These are phyloP conservation scores for Pentamera pediparva DNA, from an alignment of 53 echinoderm and acorn worm species.

Conservation along the genomic window DNA sequence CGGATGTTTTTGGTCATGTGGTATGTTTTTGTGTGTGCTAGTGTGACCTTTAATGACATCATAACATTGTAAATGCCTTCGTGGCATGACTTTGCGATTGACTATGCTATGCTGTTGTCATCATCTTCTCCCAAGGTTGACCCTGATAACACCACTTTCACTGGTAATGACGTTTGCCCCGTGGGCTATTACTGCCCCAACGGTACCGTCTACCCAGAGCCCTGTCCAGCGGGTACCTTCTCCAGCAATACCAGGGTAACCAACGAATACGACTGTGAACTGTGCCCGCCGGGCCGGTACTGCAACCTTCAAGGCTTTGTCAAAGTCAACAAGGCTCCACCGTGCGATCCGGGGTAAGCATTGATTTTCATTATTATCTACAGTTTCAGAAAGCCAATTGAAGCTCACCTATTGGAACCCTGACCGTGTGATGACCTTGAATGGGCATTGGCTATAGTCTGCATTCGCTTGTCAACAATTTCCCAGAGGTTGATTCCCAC, in stretches of 20 bases:
- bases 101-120: not conserved
- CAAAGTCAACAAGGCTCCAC: constrained; percentile 77
- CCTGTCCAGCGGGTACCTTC: constrained; percentile 94
- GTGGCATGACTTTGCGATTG: not conserved
- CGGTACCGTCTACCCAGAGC: constrained; percentile 94
- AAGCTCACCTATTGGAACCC: no score
- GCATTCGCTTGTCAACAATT: no score
- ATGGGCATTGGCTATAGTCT: no score
- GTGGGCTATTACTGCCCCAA: constrained; percentile 89
- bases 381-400: no score
- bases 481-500: no score
- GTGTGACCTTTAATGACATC: no score
- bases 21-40: no score
- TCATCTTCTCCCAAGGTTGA: constrained; percentile 53
- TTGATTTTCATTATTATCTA: no score
- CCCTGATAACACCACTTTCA: constrained; percentile 65
- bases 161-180: constrained; percentile 95
- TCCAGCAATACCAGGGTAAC: constrained; percentile 75
- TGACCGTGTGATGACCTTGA: no score
- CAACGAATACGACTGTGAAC: constrained; percentile 66
- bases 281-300: constrained; percentile 77
- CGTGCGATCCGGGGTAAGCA: constrained; percentile 84
- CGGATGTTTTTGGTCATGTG: no score
- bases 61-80: no score
- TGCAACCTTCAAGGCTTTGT: constrained; percentile 94